Percentiles rank a stretch among this genome's conserved stretches.
phyloP scores from a whole-genome alignment of 2,113 vertebrate species.

The Pelobates fuscus region DNA sequence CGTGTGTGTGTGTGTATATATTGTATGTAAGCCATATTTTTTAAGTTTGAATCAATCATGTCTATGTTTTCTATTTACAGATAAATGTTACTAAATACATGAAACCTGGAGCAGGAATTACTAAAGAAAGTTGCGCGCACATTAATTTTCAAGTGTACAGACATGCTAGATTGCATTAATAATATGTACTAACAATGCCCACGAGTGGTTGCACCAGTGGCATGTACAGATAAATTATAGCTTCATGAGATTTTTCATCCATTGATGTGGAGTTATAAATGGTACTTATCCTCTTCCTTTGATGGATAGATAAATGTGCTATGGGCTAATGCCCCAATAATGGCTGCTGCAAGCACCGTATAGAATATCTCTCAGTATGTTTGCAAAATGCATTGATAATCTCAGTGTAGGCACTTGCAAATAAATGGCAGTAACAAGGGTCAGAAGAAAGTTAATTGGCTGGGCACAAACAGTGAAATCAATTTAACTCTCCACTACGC shows the following conservation, averaged over 20 bases:
- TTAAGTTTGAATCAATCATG: no score
- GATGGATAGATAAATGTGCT: constrained; percentile 29
- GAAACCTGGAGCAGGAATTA: background rate
- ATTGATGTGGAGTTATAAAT: constrained; percentile 35
- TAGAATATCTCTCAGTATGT: background rate
- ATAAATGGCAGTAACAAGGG: constrained; percentile 26
- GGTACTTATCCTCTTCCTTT: constrained; percentile 17
- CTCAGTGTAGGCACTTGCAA: constrained; percentile 11
- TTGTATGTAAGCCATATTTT: no score
- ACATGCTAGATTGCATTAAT: constrained; percentile 1
- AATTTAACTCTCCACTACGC: constrained; percentile 24
- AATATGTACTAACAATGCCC: constrained; percentile 10
- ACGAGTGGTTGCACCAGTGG: constrained; percentile 27
- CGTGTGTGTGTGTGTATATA: no score
- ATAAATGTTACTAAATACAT: no score
- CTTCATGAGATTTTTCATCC: constrained; percentile 25
- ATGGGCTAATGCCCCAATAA: constrained; percentile 23
- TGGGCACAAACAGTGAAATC: constrained; percentile 19
- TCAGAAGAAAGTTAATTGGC: constrained; percentile 30
- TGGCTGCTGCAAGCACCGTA: background rate
- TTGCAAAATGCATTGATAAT: constrained; percentile 19
- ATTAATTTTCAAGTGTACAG: constrained; percentile 13
- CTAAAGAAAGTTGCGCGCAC: background rate
- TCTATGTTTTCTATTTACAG: no score
- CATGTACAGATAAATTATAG: constrained; percentile 33